Evolutionary conservation across 2,888 invertebrate genomes (phyloP).

Genomic region (Caenorhabditis japonica): DNA sequence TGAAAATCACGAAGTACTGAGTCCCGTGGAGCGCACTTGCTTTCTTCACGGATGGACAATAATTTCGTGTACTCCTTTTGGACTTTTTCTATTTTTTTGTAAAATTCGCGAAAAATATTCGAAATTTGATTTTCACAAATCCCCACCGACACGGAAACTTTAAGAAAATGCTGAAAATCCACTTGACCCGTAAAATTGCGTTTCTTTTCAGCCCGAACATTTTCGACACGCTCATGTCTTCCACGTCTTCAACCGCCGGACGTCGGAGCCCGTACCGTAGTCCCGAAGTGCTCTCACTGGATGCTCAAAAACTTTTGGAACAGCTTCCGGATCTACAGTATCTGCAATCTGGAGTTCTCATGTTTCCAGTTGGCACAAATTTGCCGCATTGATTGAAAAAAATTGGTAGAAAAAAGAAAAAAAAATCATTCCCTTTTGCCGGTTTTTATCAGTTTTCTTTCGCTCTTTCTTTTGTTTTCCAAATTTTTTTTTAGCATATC

Average conservation of each 20-base stretch:
- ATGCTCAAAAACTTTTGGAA: constrained; percentile 68
- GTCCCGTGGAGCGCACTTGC: too few species aligned
- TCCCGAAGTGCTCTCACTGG: constrained; percentile 65
- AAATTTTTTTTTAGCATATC: constrained; percentile 1
- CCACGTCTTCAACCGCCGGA: constrained; percentile 1
- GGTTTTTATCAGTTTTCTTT: not conserved
- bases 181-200: too few species aligned
- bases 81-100: too few species aligned
- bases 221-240: constrained; percentile 43
- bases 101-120: too few species aligned
- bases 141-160: too few species aligned
- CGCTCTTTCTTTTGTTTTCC: not conserved
- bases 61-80: too few species aligned
- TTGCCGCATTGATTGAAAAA: constrained; percentile 20
- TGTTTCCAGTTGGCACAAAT: constrained; percentile 65
- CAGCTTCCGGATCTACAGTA: constrained; percentile 68
- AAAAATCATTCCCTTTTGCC: not conserved
- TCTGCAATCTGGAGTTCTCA: constrained; percentile 61
- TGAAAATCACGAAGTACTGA: too few species aligned
- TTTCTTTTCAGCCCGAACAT: constrained; percentile 38
- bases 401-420: too few species aligned
- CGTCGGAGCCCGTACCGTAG: constrained; percentile 36
- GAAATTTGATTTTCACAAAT: too few species aligned
- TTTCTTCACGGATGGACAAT: too few species aligned
- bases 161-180: too few species aligned